Evolutionary conservation across 2,113 vertebrate species (phyloP), one percentile per base, ranked within the genome.

Genomic region (Suncus etruscus): DNA sequence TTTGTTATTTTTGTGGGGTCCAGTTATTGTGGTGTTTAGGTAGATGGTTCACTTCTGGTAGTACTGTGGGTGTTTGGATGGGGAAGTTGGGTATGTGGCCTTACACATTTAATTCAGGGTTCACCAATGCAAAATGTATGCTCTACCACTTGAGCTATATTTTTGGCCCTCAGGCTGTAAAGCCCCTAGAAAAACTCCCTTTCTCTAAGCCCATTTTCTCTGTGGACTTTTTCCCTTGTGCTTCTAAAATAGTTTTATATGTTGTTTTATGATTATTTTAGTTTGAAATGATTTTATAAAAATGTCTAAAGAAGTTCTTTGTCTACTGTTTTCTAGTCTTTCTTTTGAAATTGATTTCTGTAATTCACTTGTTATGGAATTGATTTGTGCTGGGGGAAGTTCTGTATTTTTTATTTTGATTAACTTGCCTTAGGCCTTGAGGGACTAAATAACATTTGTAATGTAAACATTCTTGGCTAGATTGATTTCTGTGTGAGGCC

Each of bases 331-430:
- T 93, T 73, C 61, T 74, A 65, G 47, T 77, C 83, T 76, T 91
- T 3, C 32, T 93, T 87, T 93, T 86, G 58, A 93, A 68, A 77
- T 47, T 84, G 75, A 70, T 93, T 92, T 96, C 66, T 94, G 51
- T 81, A 91, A 91, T 86, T 94, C 76, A 91, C 81, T 92, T 87
- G 69, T 90, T 94, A 91, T 68, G 84, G 74, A 92, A 89, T 86
- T 86, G 77, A 89, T 92, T 94, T 89, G 68, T 91, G 29, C 54
- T 45, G 29, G 50, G 84, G 54, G 27, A 16, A 86, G 82, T 92
- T 95, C 63, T 95, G 31, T 91, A 89, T 92, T 95, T 91, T 65
- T 87, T 87, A 89, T 89, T 94, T 94, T 93, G 91, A 92, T 96
- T 95, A 81, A 65, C 81, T 96, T 92, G 50, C 87, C 45, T 76